Evolutionary conservation across 2,113 vertebrate species (phyloP).

Genomic region (Podarcis muralis): DNA sequence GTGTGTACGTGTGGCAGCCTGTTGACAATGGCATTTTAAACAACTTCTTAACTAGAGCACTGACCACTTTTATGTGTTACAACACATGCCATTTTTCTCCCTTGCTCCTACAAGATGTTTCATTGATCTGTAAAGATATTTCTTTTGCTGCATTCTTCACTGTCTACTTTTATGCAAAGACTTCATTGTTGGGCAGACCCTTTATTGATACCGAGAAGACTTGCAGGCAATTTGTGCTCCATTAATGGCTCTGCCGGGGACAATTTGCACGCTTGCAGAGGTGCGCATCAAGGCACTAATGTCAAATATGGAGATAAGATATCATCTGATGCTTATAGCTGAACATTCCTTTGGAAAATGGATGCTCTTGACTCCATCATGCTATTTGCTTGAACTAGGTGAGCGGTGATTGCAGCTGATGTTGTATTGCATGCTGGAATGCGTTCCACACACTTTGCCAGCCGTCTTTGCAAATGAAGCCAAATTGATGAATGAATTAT

Average conservation of each 20-base stretch:
- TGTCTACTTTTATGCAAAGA: neutral
- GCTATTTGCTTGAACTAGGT: neutral
- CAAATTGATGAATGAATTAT: neutral
- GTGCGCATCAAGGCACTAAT: neutral
- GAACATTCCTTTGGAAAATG: slow-evolving; percentile 13
- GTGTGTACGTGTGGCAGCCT: neutral
- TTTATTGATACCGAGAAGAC: neutral
- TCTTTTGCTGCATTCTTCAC: slow-evolving; percentile 21
- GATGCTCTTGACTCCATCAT: neutral
- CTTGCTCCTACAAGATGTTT: neutral
- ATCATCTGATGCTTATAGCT: neutral
- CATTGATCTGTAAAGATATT: neutral
- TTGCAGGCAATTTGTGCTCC: neutral
- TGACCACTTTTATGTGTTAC: neutral
- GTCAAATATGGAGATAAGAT: neutral
- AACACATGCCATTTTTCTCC: neutral
- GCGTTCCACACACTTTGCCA: neutral
- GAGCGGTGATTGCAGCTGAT: slow-evolving; percentile 2
- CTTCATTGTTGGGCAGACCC: neutral
- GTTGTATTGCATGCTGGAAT: neutral
- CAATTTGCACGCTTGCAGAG: neutral
- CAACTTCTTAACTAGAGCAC: neutral
- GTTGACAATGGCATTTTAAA: neutral
- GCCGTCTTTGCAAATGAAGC: neutral
- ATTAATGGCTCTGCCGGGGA: neutral